Percentiles rank a stretch among this genome's conserved stretches.
These are phyloP conservation scores for Lamprotornis superbus DNA, from an alignment of 2,113 vertebrate genomes.

Conservation along the genomic window DNA sequence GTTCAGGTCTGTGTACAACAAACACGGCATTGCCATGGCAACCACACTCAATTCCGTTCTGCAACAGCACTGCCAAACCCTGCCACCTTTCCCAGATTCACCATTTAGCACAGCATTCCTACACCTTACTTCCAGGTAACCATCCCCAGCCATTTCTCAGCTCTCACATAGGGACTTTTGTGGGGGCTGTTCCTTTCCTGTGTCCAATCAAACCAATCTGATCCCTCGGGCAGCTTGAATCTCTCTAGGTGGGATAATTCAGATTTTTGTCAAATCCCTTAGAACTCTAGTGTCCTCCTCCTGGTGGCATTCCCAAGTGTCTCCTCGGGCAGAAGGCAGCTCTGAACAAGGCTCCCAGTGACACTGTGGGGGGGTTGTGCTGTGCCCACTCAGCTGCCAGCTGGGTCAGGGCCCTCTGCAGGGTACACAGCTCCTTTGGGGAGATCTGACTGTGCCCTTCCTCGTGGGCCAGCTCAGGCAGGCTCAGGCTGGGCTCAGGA, in stretches of 20 bases:
- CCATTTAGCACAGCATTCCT: not conserved
- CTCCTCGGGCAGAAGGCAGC: not conserved
- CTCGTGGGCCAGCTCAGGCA: not conserved
- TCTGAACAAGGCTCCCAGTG: not conserved
- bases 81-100: not conserved
- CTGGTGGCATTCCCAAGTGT: not conserved
- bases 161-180: not conserved
- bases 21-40: accelerated
- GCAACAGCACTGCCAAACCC: not conserved
- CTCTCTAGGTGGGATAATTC: not conserved
- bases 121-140: not conserved
- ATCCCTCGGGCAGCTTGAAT: not conserved
- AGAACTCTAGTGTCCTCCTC: not conserved
- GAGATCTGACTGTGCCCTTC: not conserved
- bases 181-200: not conserved
- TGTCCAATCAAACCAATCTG: not conserved
- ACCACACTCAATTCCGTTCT: not conserved
- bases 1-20: not conserved
- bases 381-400: not conserved
- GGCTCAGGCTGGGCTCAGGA: not conserved
- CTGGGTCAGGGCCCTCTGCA: not conserved
- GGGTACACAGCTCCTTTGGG: not conserved
- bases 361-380: not conserved
- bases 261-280: not conserved
- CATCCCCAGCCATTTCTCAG: not conserved